Base-by-base conservation (phyloP, 2,113 vertebrate species). In the Edolisoma coerulescens region DNA sequence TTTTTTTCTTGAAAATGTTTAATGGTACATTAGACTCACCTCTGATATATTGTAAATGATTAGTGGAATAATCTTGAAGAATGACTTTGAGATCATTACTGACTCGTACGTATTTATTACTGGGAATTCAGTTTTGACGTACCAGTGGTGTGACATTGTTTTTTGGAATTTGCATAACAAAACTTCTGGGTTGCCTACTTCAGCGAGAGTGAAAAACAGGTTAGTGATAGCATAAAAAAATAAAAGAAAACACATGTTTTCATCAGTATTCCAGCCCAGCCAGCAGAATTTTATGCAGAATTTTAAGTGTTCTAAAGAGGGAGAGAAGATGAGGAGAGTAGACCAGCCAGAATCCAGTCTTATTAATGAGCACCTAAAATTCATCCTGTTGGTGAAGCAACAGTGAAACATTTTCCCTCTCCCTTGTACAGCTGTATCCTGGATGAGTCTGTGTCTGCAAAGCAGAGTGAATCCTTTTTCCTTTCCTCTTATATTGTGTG, bases 201-300 rank as follows among this genome's bases (percentile, higher is more conserved):
- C 7, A 75, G 42, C 47, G n/a, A 53, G 79, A 91, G 18, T 45
- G 73, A 47, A 70, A 89, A 91, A 70, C 61, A 77, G 14, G n/a
- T 59, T 91, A 84, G 39, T 70, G 56, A 35, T n/a, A n/a, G 16
- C 50, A n/a, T 4, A 41, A 47, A 47, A 53, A 45, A 8, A 28
- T 3, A 14, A 56, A 70, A 37, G 0, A 13, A 61, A 61, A 28
- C 8, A 26, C 6, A 41, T 0, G 0, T 69, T 90, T 93, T 28
- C 9, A 73, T 95, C 75, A 86, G 5, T 15, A 16, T 73, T 90
- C 45, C n/a, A 68, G 44, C 35, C 1, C 1, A 84, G 78, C 11
- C 47, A 69, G 79, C 44, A 84, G 22, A 70, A 78, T 71, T 85
- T 71, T 71, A 50, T 59, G 52, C 69, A 35, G 27, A 84, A 70